phyloP scores from a whole-genome alignment of 2,888 invertebrate genomes.

The Pseudanteris insignis region DNA sequence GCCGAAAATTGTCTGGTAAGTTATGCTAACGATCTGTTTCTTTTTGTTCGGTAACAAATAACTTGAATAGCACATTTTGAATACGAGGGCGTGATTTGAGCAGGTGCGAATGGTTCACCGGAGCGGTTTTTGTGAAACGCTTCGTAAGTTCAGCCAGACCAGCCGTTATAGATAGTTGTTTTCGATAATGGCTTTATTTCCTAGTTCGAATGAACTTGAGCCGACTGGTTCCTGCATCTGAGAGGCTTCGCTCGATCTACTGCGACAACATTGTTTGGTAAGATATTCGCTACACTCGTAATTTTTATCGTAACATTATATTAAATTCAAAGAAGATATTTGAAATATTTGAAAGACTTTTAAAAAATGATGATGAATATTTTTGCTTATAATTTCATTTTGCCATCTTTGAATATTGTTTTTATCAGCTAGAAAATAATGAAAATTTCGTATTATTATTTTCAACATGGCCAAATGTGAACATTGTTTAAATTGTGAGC shows the following conservation, averaged over 20 bases:
- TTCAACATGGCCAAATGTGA: too few relatives aligned
- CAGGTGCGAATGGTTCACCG: slow-evolving; percentile 4
- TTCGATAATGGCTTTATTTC: slow-evolving; percentile 36
- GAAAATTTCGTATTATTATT: too few relatives aligned
- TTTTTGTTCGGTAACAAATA: slow-evolving; percentile 7
- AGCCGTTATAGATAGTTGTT: slow-evolving; percentile 22
- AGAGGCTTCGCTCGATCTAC: slow-evolving; percentile 22
- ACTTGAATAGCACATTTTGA: slow-evolving; percentile 5
- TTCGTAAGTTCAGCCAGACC: too few relatives aligned
- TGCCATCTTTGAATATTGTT: too few relatives aligned
- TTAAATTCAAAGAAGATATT: slow-evolving; percentile 15
- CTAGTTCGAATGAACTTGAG: slow-evolving; percentile 31
- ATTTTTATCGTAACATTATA: slow-evolving; percentile 21
- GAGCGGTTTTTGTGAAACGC: slow-evolving; percentile 15
- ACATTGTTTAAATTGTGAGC: too few relatives aligned
- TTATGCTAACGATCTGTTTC: slow-evolving; percentile 1
- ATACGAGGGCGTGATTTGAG: slow-evolving; percentile 4
- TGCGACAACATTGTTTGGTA: slow-evolving; percentile 18
- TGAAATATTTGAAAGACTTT: too few relatives aligned
- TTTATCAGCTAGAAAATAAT: too few relatives aligned
- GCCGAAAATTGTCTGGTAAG: background rate
- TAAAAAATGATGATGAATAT: too few relatives aligned
- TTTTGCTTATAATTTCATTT: too few relatives aligned
- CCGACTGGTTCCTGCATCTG: slow-evolving; percentile 24
- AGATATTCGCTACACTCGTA: slow-evolving; percentile 17